These are phyloP conservation scores for Actenoides hombroni DNA, from an alignment of 2,113 vertebrate species.

Conservation along the genomic window DNA sequence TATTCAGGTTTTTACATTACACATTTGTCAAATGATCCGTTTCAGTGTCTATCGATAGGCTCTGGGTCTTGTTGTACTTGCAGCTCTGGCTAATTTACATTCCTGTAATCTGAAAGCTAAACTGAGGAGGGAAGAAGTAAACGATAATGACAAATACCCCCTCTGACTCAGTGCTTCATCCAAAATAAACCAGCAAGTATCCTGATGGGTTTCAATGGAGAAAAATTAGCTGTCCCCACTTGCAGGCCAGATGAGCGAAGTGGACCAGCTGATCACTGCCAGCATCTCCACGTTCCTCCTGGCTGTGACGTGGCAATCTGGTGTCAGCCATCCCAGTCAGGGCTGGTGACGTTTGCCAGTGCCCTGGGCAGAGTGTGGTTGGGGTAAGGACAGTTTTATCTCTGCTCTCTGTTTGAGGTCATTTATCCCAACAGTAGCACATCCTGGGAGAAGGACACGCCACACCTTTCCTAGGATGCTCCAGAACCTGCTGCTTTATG, in stretches of 20 bases:
- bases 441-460: not conserved
- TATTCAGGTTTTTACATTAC: not conserved
- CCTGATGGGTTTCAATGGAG: constrained; percentile 39
- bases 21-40: not conserved
- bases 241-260: constrained; percentile 57
- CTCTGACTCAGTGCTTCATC: constrained; percentile 28
- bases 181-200: constrained; percentile 38
- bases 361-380: not conserved
- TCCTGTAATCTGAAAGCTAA: constrained; percentile 35
- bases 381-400: not conserved
- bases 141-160: constrained; percentile 38
- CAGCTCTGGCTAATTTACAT: constrained; percentile 50
- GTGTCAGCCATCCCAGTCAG: fast-evolving
- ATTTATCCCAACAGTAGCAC: not conserved
- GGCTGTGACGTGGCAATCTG: not conserved
- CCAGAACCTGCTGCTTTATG: not conserved
- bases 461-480: not conserved
- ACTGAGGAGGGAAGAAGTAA: not conserved
- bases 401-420: fast-evolving
- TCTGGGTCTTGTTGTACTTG: not conserved
- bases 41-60: not conserved
- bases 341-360: not conserved
- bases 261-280: constrained; percentile 1
- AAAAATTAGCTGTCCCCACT: constrained; percentile 52
- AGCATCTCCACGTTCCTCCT: not conserved